Evolutionary conservation across 2,888 invertebrate species (phyloP), one percentile per base, ranked within the genome.

Genomic region (Diloba caeruleocephala): DNA sequence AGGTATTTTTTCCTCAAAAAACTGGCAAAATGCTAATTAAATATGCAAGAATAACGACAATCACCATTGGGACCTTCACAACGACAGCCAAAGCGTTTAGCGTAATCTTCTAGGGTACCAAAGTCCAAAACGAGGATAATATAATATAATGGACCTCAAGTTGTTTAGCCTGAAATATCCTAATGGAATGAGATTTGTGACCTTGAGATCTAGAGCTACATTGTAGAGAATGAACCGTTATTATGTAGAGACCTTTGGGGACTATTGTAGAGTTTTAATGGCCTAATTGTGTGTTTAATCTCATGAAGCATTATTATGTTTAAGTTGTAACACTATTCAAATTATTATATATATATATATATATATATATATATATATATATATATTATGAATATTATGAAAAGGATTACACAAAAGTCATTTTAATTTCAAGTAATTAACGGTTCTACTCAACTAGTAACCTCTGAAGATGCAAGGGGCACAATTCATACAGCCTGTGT

Each of bases 21-120:
- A 45, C 32, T 38, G 21, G 29, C 34, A 37, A 52, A 46, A 57
- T 37, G 41, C 44, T 69, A 68, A 70, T 71, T 66, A 69, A 59
- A 54, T 71, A 78, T 76, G 74, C 76, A 74, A 74, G 72, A 78
- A 71, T 78, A 76, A 78, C 63, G 78, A 65, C 61, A 60, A 62
- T 58, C 57, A 42, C 60, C 59, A 45, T 43, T 53, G 71, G 60
- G 74, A 50, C 65, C 56, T 42, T 48, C 44, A 63, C 52, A 72
- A 78, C 71, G 72, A 65, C 78, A 71, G 66, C 58, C 54, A 52
- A 62, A 66, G 60, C 64, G 62, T 75, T 78, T 69, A 72, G 55
- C 60, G 55, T 78, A 75, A 78, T 76, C 64, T 74, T 57, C 42
- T 17, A 34, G 41, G 32, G 59, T 45, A 36, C 41, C 34, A 41